These are phyloP conservation scores for Pluvialis apricaria DNA, from an alignment of 2,113 vertebrate species.

Conservation along the genomic window DNA sequence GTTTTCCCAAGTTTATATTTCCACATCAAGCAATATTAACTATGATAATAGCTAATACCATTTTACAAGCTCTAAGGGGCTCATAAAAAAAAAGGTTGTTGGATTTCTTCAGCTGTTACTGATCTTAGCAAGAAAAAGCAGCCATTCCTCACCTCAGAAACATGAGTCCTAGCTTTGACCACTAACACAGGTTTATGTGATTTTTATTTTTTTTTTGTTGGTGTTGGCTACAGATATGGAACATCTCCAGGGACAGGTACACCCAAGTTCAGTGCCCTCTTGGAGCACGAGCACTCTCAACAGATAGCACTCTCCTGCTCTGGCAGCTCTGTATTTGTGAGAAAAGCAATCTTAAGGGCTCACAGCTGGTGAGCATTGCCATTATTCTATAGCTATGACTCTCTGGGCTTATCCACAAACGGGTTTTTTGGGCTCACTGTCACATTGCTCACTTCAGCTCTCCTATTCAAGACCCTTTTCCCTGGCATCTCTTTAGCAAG, in stretches of 20 bases:
- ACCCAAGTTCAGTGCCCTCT: not conserved
- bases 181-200: not conserved
- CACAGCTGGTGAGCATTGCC: not conserved
- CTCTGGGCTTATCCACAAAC: not conserved
- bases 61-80: slow-evolving; percentile 15
- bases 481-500: not conserved
- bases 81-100: not conserved
- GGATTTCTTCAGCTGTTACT: slow-evolving; percentile 45
- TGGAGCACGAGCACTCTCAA: not conserved
- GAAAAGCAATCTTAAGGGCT: not conserved
- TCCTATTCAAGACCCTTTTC: not conserved
- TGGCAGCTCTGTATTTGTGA: not conserved
- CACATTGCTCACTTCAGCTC: not conserved
- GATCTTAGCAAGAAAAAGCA: not conserved
- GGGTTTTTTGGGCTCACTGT: not conserved
- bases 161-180: not conserved
- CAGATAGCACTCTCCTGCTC: not conserved
- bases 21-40: slow-evolving; percentile 43
- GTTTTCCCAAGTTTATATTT: slow-evolving; percentile 52
- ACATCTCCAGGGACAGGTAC: not conserved
- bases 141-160: not conserved
- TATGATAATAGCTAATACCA: slow-evolving; percentile 40
- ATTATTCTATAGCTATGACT: not conserved
- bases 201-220: not conserved
- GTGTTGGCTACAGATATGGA: not conserved